These are phyloP conservation scores for Zonotrichia leucophrys DNA, from an alignment of 2,113 vertebrate species.

Conservation along the genomic window DNA sequence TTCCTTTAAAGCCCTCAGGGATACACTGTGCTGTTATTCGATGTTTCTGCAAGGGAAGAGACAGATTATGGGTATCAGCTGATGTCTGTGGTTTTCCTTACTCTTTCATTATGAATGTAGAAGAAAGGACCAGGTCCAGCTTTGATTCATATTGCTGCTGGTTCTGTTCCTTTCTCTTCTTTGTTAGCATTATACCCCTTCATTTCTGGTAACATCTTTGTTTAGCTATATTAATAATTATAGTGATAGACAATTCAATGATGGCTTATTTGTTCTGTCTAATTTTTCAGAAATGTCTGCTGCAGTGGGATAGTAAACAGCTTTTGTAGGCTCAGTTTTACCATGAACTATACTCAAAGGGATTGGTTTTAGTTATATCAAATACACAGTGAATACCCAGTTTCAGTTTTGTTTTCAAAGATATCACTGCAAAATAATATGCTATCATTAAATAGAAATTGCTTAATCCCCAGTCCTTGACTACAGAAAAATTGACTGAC, in stretches of 20 bases:
- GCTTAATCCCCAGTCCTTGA: neutral
- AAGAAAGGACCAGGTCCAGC: neutral
- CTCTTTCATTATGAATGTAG: neutral
- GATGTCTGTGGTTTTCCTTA: neutral
- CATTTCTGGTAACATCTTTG: neutral
- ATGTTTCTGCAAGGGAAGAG: neutral
- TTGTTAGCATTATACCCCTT: neutral
- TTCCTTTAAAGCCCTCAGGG: neutral
- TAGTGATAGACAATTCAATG: neutral
- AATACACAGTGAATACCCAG: neutral
- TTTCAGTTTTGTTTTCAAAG: conserved; percentile 9
- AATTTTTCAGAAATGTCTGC: neutral
- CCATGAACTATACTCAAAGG: neutral
- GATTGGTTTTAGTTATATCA: neutral
- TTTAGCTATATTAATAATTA: neutral
- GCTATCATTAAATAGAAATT: neutral
- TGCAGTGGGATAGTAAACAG: neutral
- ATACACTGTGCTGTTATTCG: neutral
- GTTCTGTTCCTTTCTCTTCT: neutral
- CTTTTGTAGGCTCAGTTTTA: neutral
- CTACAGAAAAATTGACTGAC: conserved; percentile 17
- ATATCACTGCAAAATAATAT: neutral
- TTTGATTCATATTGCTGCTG: neutral
- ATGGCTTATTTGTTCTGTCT: neutral
- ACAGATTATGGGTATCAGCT: neutral